A percentile compares a stretch with the other conserved stretches of the same genome.
Conservation (phyloP, 2,888 invertebrate species). For the Meliscaeva auricollis region DNA sequence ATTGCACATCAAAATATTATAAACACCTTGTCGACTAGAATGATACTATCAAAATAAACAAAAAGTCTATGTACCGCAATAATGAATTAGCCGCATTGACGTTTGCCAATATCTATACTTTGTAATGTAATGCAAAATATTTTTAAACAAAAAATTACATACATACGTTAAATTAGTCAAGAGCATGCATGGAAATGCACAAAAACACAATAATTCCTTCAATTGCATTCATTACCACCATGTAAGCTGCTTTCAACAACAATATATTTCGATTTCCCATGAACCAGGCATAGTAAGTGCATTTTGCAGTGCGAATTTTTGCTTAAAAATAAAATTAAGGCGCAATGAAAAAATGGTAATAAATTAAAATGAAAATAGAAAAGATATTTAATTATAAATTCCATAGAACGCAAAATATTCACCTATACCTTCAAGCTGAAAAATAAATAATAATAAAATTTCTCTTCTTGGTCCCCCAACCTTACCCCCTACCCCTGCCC, state of each 20-base stretch:
- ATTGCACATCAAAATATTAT: too few relatives aligned
- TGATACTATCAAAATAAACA: too few relatives aligned
- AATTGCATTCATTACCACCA: slow-evolving; percentile 32
- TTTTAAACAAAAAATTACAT: background rate
- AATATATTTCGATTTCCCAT: too few relatives aligned
- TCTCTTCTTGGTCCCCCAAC: background rate
- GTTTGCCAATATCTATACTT: slow-evolving; percentile 5
- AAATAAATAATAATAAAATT: slow-evolving; percentile 9
- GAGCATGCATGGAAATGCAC: slow-evolving; percentile 13
- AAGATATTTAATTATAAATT: slow-evolving; percentile 23
- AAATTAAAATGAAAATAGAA: slow-evolving; percentile 39
- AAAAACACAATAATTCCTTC: slow-evolving; percentile 37
- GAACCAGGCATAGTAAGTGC: background rate
- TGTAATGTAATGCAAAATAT: background rate
- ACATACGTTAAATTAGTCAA: background rate
- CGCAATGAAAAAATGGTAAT: slow-evolving; percentile 32
- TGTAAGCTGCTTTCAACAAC: slow-evolving; percentile 30
- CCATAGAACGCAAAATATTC: slow-evolving; percentile 32
- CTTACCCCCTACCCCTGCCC: background rate
- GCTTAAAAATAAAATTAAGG: slow-evolving; percentile 43
- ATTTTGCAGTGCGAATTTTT: background rate
- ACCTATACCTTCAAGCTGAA: slow-evolving; percentile 4
- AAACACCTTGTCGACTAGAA: too few relatives aligned
- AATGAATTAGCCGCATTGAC: too few relatives aligned
- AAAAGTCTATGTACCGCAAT: too few relatives aligned